These are phyloP conservation scores for Hypomesus transpacificus DNA, from an alignment of 2,113 vertebrate species.

Conservation along the genomic window DNA sequence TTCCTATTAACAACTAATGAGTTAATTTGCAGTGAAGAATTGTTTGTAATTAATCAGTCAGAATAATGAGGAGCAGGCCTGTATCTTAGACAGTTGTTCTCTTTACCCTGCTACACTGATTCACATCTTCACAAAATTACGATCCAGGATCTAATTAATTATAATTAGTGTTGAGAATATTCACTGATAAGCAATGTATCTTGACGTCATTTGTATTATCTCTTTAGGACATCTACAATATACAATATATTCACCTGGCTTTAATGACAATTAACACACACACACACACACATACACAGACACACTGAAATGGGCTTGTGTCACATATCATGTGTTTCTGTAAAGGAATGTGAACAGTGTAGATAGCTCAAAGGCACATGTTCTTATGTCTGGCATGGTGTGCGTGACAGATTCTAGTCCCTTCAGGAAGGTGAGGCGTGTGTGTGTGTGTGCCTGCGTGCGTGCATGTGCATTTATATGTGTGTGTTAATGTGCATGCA, in stretches of 20 bases:
- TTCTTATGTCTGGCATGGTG: not conserved
- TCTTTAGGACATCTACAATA: no score
- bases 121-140: not conserved
- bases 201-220: no score
- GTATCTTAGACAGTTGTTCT: not conserved
- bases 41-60: not conserved
- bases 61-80: not conserved
- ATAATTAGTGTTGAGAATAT: not conserved
- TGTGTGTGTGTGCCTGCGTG: not conserved
- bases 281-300: slow-evolving; percentile 19
- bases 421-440: slow-evolving; percentile 1
- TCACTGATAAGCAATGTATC: no score
- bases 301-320: no score
- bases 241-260: no score
- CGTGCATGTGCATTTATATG: not conserved
- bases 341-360: not conserved
- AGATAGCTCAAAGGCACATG: not conserved
- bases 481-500: no score
- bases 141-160: no score
- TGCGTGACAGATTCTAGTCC: not conserved
- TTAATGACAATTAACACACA: not conserved
- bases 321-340: not conserved
- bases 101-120: not conserved
- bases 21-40: slow-evolving; percentile 18
- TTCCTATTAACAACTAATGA: slow-evolving; percentile 39